Evolutionary conservation across 2,888 invertebrate genomes (phyloP).

Genomic region (Sipha maydis): DNA sequence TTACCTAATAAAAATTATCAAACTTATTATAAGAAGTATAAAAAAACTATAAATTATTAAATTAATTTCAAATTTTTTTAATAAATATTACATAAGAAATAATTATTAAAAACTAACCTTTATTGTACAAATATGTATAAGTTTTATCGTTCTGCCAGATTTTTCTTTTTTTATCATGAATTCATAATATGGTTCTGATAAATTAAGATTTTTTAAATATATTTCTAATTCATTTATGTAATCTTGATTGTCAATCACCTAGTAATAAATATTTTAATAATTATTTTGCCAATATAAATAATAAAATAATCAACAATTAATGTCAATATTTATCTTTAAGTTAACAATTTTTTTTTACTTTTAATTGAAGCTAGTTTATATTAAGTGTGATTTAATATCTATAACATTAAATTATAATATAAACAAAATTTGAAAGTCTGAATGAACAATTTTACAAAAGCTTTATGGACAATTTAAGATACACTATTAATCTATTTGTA

Average conservation of each 20-base stretch:
- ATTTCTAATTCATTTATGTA: constrained; percentile 37
- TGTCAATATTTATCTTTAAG: too few relatives aligned
- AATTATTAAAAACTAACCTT: constrained; percentile 22
- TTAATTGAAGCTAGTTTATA: too few relatives aligned
- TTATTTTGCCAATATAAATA: not conserved
- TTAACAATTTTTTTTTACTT: too few relatives aligned
- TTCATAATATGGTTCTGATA: constrained; percentile 49
- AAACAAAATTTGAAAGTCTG: too few relatives aligned
- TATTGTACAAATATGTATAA: constrained; percentile 32
- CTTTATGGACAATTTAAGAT: too few relatives aligned
- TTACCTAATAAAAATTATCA: constrained; percentile 25
- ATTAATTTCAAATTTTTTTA: too few relatives aligned
- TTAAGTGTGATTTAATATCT: too few relatives aligned
- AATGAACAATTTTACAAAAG: too few relatives aligned
- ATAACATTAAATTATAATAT: too few relatives aligned
- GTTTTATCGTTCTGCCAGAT: constrained; percentile 41
- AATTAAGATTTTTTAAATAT: constrained; percentile 46
- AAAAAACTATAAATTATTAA: not conserved
- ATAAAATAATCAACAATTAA: too few relatives aligned
- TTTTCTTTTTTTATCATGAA: constrained; percentile 55
- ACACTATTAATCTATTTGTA: too few relatives aligned
- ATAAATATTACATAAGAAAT: not conserved
- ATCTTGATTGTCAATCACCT: constrained; percentile 26
- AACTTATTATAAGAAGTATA: not conserved
- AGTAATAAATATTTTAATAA: not conserved